These are phyloP conservation scores for Brachionus rotundiformis DNA, from an alignment of 1,140 invertebrate genomes.

Conservation along the genomic window DNA sequence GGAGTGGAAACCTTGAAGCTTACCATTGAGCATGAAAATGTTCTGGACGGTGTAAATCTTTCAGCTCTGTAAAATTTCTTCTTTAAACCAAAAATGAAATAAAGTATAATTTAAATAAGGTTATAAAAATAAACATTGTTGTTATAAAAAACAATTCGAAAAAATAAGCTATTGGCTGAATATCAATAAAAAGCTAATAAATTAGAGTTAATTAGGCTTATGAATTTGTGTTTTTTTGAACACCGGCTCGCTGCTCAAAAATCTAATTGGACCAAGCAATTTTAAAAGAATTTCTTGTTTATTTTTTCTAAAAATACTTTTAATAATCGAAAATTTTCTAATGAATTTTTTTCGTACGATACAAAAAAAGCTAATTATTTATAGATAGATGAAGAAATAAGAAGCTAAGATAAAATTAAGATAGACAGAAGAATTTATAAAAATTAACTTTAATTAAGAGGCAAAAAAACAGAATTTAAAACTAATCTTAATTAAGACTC, in stretches of 20 bases:
- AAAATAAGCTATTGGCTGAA: slow-evolving; percentile 13
- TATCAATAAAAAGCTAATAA: neutral
- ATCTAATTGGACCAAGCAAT: slow-evolving; percentile 39
- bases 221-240: neutral
- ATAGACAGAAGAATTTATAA: slow-evolving; percentile 48
- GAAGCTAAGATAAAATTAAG: slow-evolving; percentile 36
- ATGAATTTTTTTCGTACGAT: slow-evolving; percentile 11
- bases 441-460: slow-evolving; percentile 24
- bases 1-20: no score
- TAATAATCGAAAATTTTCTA: slow-evolving; percentile 33
- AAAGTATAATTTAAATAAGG: slow-evolving; percentile 23
- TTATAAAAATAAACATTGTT: slow-evolving; percentile 42
- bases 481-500: slow-evolving; percentile 17
- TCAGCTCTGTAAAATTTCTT: neutral
- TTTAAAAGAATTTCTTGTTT: slow-evolving; percentile 20
- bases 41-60: neutral
- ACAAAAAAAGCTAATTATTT: neutral
- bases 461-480: slow-evolving; percentile 22
- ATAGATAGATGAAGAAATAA: slow-evolving; percentile 6
- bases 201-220: slow-evolving; percentile 36
- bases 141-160: neutral
- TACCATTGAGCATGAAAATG: neutral
- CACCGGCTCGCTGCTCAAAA: slow-evolving; percentile 27
- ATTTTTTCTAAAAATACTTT: slow-evolving; percentile 26
- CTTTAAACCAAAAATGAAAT: neutral